Evolutionary conservation across 2,888 invertebrate genomes (phyloP).

Genomic region (Nephrotoma appendiculata): DNA sequence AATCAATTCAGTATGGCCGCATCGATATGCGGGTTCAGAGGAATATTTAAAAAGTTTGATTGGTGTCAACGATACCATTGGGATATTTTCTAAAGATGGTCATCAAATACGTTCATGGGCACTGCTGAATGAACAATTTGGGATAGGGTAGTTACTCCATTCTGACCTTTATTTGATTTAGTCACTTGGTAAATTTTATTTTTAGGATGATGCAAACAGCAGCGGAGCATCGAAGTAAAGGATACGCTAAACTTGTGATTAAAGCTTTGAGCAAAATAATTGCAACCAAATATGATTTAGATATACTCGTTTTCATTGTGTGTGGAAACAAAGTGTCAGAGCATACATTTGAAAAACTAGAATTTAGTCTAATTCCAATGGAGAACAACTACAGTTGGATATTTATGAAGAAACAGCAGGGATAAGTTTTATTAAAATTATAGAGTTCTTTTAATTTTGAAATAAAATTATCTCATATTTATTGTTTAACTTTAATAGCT

Average conservation of each 20-base stretch:
- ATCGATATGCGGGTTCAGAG: neutral
- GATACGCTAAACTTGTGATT: conserved; percentile 9
- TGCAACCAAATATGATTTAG: conserved; percentile 7
- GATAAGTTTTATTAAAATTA: neutral
- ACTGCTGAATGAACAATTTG: neutral
- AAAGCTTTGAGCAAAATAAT: conserved; percentile 10
- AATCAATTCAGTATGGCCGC: neutral
- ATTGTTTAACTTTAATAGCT: too few species aligned
- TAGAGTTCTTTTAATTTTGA: too few species aligned
- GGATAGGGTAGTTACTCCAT: neutral
- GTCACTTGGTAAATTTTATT: neutral
- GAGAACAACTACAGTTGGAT: neutral
- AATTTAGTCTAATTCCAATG: neutral
- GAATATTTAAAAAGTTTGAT: neutral
- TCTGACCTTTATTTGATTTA: neutral
- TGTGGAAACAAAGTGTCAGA: conserved; percentile 9
- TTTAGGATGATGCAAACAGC: neutral
- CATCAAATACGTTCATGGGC: neutral
- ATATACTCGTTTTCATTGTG: conserved; percentile 10
- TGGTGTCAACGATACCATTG: neutral
- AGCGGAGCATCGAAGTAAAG: conserved; percentile 5
- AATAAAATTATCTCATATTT: too few species aligned
- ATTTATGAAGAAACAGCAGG: neutral
- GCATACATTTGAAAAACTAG: neutral
- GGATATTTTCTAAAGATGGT: neutral